Evolutionary conservation across 2,888 invertebrate genomes (phyloP).

Genomic region (Epistrophe grossulariae): DNA sequence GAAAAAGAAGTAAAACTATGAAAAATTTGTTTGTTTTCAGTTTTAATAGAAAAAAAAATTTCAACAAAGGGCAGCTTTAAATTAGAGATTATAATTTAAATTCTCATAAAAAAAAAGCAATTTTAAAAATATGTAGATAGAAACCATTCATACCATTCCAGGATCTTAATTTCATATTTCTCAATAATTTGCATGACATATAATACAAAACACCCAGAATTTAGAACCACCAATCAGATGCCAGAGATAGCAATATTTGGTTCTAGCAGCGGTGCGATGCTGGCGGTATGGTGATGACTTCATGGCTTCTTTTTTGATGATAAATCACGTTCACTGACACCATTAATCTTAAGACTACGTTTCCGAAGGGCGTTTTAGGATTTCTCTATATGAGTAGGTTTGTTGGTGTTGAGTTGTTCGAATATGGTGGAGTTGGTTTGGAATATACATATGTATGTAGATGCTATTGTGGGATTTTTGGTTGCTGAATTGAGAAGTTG

Average conservation of each 20-base stretch:
- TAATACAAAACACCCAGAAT: constrained; percentile 1
- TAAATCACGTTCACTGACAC: constrained; percentile 53
- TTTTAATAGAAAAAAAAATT: background rate
- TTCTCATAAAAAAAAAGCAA: background rate
- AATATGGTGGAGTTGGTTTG: background rate
- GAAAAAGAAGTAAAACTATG: background rate
- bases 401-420: background rate
- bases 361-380: background rate
- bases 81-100: background rate
- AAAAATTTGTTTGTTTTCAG: background rate
- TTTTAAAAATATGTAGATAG: background rate
- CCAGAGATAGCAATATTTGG: constrained; percentile 26
- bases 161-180: background rate
- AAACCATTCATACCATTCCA: background rate
- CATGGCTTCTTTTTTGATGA: constrained; percentile 49
- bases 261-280: background rate
- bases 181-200: constrained; percentile 17
- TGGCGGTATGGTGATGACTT: constrained; percentile 52
- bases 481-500: constrained; percentile 45
- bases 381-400: background rate
- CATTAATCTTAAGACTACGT: constrained; percentile 48
- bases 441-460: background rate
- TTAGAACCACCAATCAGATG: constrained; percentile 18
- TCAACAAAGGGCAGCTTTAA: background rate
- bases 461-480: constrained; percentile 14